Conservation (phyloP, 1,140 invertebrate genomes). For the Drosophila mojavensis region DNA sequence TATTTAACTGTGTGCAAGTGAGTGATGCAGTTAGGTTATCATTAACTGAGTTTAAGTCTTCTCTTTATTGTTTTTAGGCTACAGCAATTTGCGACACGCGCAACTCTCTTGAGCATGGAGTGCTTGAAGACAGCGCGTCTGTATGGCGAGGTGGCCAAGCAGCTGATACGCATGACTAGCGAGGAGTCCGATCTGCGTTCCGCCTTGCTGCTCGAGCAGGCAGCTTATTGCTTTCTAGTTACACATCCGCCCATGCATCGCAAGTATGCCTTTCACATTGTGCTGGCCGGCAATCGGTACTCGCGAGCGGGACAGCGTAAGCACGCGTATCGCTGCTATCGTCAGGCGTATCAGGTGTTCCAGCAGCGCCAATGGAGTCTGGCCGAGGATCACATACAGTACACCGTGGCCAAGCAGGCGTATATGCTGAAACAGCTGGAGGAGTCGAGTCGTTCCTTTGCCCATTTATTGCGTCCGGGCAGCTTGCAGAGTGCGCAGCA, state of each 20-base stretch:
- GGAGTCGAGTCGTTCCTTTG: constrained; percentile 91
- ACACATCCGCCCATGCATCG: constrained; percentile 90
- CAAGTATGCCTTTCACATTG: constrained; percentile 99
- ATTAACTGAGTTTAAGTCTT: too few relatives aligned
- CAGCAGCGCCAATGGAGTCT: constrained; percentile 93
- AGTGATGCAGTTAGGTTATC: background rate
- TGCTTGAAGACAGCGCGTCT: constrained; percentile 91
- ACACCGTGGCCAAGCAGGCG: constrained; percentile 95
- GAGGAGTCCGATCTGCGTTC: constrained; percentile 96
- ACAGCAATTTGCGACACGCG: constrained; percentile 95
- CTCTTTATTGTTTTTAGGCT: constrained; percentile 85
- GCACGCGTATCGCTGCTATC: constrained; percentile 95
- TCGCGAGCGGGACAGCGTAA: constrained; percentile 95
- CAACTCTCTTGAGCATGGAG: constrained; percentile 94
- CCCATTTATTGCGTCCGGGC: constrained; percentile 90
- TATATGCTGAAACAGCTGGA: constrained; percentile 90
- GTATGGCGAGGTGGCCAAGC: constrained; percentile 95
- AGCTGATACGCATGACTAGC: constrained; percentile 96
- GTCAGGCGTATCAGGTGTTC: constrained; percentile 94
- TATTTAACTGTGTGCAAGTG: constrained; percentile 95
- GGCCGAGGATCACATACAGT: constrained; percentile 97
- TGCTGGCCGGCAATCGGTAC: constrained; percentile 96
- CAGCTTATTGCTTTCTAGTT: constrained; percentile 95
- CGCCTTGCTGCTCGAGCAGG: constrained; percentile 96
- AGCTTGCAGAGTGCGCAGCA: constrained; percentile 91